Conservation (phyloP, 2,113 vertebrate genomes). For the Neodontobutis hainanensis region DNA sequence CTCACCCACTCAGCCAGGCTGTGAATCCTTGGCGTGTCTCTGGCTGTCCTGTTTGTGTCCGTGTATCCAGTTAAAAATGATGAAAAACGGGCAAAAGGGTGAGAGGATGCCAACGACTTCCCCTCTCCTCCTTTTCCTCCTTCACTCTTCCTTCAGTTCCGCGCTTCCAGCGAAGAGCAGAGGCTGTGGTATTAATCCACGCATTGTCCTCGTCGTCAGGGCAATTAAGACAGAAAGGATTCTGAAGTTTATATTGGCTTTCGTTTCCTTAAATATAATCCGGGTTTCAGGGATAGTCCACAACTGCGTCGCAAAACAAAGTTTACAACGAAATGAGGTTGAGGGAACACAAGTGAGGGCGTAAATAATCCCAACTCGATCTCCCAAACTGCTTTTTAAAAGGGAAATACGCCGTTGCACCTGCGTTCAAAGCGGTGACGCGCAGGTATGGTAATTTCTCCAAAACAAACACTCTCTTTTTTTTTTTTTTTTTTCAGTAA, state of each 20-base stretch:
- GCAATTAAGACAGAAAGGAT: constrained; percentile 4
- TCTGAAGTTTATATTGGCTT: constrained; percentile 25
- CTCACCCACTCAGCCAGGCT: constrained; percentile 73
- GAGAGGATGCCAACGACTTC: constrained; percentile 53
- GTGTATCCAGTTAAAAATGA: constrained; percentile 59
- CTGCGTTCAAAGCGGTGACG: constrained; percentile 51
- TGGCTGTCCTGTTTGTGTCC: constrained; percentile 32
- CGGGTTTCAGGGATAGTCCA: constrained; percentile 27
- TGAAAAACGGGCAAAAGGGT: constrained; percentile 59
- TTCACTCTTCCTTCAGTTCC: constrained; percentile 48
- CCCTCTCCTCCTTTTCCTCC: constrained; percentile 29
- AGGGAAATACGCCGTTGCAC: constrained; percentile 41
- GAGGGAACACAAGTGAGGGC: background rate
- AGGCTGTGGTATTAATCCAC: constrained; percentile 71
- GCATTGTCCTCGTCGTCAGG: constrained; percentile 59
- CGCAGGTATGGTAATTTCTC: constrained; percentile 49
- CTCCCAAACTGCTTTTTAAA: constrained; percentile 30
- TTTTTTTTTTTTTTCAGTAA: background rate
- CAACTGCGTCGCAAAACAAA: background rate
- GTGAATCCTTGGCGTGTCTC: constrained; percentile 64
- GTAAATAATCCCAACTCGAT: constrained; percentile 37
- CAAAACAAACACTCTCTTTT: constrained; percentile 22
- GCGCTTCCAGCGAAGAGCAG: constrained; percentile 30
- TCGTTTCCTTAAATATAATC: constrained; percentile 29
- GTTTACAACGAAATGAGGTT: background rate